These are phyloP conservation scores for Synanceia verrucosa DNA, from an alignment of 2,797 vertebrate genomes.

Conservation along the genomic window DNA sequence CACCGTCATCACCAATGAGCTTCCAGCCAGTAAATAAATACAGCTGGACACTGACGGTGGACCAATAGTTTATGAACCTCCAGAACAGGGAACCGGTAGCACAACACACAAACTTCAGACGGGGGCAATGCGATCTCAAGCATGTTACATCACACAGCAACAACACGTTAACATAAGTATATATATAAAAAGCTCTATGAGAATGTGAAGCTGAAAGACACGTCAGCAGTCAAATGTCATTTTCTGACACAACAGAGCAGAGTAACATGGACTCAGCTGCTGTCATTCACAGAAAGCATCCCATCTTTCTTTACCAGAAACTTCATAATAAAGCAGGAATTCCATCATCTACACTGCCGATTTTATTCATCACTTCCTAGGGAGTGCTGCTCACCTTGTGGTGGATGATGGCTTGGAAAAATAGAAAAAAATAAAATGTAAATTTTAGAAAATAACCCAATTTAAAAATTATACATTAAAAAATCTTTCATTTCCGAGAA, in stretches of 20 bases:
- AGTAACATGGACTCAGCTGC: not conserved
- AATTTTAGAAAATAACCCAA: not conserved
- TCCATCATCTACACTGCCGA: not conserved
- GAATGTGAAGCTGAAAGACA: not conserved
- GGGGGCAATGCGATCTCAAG: not conserved
- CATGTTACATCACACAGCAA: conserved; percentile 11
- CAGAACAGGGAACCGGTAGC: conserved; percentile 7
- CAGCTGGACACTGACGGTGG: conserved; percentile 56
- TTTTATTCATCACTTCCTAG: not conserved
- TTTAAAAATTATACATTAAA: too few relatives aligned
- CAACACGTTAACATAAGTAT: not conserved
- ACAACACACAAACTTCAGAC: conserved; percentile 3
- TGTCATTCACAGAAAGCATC: not conserved
- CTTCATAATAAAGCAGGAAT: not conserved
- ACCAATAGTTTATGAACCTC: conserved; percentile 39
- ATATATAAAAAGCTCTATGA: not conserved
- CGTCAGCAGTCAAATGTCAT: not conserved
- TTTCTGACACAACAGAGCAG: not conserved
- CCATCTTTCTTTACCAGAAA: too few relatives aligned
- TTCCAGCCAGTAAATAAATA: conserved; percentile 67
- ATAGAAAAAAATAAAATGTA: not conserved
- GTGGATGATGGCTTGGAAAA: too few relatives aligned
- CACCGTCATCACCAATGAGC: conserved; percentile 46
- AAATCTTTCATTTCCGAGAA: too few relatives aligned
- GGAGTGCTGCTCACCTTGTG: not conserved